Conservation (phyloP, 2,113 vertebrate species). For the Rostratula benghalensis region DNA sequence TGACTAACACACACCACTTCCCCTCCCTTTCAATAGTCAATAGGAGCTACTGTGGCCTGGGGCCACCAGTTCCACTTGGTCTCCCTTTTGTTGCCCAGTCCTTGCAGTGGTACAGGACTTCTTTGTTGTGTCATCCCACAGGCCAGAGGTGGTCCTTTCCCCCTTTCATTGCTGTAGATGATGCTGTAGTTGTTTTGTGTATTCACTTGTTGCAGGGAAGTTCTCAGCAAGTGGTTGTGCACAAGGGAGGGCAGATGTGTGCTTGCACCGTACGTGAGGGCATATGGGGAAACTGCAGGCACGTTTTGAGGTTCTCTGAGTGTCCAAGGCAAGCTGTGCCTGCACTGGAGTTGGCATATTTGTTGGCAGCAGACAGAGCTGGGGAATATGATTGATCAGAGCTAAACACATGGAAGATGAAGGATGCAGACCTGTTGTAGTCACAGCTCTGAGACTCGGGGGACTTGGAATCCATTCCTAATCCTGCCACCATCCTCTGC, state of each 20-base stretch:
- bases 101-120: background rate
- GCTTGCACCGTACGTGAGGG: accelerated
- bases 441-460: background rate
- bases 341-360: background rate
- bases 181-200: accelerated
- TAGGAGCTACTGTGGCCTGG: background rate
- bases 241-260: background rate
- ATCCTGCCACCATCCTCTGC: background rate
- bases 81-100: accelerated
- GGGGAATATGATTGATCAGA: background rate
- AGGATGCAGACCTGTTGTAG: background rate
- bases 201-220: background rate
- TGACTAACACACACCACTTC: background rate
- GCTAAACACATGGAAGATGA: accelerated
- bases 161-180: background rate
- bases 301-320: accelerated
- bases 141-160: background rate
- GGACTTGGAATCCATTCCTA: background rate
- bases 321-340: background rate
- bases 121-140: background rate
- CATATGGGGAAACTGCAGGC: background rate
- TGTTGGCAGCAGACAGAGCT: background rate
- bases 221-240: background rate
- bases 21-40: background rate
- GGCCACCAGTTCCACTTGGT: accelerated